Evolutionary conservation across 2,797 vertebrate species (phyloP).

Genomic region (Sarcophilus harrisii): DNA sequence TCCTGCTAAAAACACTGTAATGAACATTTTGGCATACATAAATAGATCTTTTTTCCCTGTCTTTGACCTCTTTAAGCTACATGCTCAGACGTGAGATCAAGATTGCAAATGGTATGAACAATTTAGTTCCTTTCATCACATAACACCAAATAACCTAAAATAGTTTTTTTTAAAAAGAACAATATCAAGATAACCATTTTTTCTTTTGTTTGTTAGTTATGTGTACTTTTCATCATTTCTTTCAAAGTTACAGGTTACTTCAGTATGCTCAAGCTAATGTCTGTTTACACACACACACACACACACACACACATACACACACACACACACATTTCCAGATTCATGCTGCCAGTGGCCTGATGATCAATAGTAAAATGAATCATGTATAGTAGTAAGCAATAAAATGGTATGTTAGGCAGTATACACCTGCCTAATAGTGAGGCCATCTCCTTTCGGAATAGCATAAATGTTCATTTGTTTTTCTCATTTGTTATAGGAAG

Average conservation of each 20-base stretch:
- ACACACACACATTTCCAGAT: constrained; percentile 80
- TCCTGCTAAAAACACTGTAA: background rate
- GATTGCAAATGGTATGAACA: background rate
- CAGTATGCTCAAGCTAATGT: constrained; percentile 63
- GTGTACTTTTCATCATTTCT: constrained; percentile 76
- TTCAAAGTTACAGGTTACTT: constrained; percentile 61
- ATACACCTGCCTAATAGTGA: constrained; percentile 36
- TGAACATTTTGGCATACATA: background rate
- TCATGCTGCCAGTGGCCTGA: constrained; percentile 71
- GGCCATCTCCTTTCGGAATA: constrained; percentile 68
- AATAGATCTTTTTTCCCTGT: background rate
- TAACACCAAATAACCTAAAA: background rate
- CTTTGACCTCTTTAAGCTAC: background rate
- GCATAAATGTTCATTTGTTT: constrained; percentile 72
- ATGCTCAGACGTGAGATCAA: background rate
- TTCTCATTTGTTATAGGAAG: constrained; percentile 66
- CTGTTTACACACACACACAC: constrained; percentile 70
- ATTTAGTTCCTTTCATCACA: background rate
- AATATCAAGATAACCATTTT: constrained; percentile 26
- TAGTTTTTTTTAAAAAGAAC: background rate
- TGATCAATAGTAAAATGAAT: constrained; percentile 70
- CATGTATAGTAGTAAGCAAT: background rate
- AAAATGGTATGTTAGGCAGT: background rate
- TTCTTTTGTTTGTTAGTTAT: constrained; percentile 62
- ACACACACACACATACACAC: constrained; percentile 46